phyloP scores from a whole-genome alignment of 2,888 invertebrate species.

The Phaonia tiefii region DNA sequence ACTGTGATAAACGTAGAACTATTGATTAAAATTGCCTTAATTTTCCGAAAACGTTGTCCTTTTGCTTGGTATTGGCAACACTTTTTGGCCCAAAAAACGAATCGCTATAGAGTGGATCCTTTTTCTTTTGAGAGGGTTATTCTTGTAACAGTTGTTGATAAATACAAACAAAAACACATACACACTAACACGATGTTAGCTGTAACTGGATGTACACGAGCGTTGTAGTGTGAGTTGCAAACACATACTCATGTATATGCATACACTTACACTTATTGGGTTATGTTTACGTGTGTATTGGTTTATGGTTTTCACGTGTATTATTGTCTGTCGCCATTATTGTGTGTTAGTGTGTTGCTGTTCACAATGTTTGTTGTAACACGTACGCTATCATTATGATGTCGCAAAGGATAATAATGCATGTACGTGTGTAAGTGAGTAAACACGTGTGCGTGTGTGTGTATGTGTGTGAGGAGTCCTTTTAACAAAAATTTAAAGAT shows the following conservation, averaged over 20 bases:
- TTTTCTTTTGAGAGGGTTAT: conserved; percentile 77
- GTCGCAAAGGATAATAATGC: conserved; percentile 65
- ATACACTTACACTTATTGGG: conserved; percentile 54
- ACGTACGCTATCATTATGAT: conserved; percentile 64
- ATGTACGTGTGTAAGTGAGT: conserved; percentile 26
- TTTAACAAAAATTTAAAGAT: not conserved
- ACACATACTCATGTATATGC: conserved; percentile 3
- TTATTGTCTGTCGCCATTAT: conserved; percentile 17
- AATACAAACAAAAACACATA: not conserved
- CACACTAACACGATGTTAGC: not conserved
- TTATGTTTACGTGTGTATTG: conserved; percentile 58
- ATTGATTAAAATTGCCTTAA: too few relatives aligned
- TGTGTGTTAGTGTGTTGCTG: conserved; percentile 41
- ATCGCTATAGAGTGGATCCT: conserved; percentile 70
- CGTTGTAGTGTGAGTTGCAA: not conserved
- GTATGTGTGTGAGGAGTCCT: conserved; percentile 4
- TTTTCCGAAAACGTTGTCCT: conserved; percentile 3
- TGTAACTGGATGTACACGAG: not conserved
- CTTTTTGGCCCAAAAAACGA: conserved; percentile 17
- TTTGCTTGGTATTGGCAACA: conserved; percentile 5
- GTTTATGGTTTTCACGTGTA: conserved; percentile 58
- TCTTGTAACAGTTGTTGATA: conserved; percentile 70
- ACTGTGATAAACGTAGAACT: too few relatives aligned
- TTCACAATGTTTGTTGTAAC: conserved; percentile 56
- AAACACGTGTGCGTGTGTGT: conserved; percentile 21